Percentiles rank a stretch among this genome's conserved stretches.
phyloP scores from a whole-genome alignment of 2,888 invertebrate species.

The Blastobasis lacticolella region DNA sequence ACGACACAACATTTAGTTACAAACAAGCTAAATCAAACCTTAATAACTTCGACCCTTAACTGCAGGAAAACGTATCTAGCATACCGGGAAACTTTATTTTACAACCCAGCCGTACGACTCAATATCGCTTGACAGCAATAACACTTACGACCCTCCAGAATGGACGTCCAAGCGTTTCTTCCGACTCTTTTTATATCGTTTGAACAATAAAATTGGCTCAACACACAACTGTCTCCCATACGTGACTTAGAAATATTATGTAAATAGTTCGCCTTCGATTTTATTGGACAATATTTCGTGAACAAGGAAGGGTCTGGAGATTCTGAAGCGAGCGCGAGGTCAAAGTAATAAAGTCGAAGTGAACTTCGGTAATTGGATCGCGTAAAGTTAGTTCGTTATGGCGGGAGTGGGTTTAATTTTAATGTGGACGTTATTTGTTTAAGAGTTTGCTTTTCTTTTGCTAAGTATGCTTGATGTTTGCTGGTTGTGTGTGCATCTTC shows the following conservation, averaged over 20 bases:
- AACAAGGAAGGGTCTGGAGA: slow-evolving; percentile 34
- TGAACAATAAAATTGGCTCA: slow-evolving; percentile 58
- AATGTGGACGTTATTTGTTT: not conserved
- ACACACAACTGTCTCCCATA: slow-evolving; percentile 47
- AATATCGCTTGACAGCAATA: slow-evolving; percentile 13
- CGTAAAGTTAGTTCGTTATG: slow-evolving; percentile 7
- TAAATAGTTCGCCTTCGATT: slow-evolving; percentile 43
- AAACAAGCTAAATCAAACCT: slow-evolving; percentile 50
- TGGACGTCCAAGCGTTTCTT: not conserved
- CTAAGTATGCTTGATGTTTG: not conserved
- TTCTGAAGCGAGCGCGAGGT: slow-evolving; percentile 37
- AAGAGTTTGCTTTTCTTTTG: not conserved
- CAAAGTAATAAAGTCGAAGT: slow-evolving; percentile 6
- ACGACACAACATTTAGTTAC: slow-evolving; percentile 48
- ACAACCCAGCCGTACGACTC: slow-evolving; percentile 10
- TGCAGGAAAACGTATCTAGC: slow-evolving; percentile 16
- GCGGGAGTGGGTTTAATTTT: slow-evolving; percentile 1
- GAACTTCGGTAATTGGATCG: slow-evolving; percentile 9
- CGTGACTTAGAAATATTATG: slow-evolving; percentile 45
- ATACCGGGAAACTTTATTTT: slow-evolving; percentile 19
- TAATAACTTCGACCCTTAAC: slow-evolving; percentile 33
- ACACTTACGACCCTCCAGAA: slow-evolving; percentile 24
- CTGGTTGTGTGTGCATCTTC: too few relatives aligned
- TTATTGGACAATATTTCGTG: slow-evolving; percentile 43
- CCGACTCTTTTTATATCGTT: slow-evolving; percentile 57